A percentile compares a stretch with the other conserved stretches of the same genome.
Conservation (phyloP, 2,797 vertebrate genomes). For the Oreortyx pictus region DNA sequence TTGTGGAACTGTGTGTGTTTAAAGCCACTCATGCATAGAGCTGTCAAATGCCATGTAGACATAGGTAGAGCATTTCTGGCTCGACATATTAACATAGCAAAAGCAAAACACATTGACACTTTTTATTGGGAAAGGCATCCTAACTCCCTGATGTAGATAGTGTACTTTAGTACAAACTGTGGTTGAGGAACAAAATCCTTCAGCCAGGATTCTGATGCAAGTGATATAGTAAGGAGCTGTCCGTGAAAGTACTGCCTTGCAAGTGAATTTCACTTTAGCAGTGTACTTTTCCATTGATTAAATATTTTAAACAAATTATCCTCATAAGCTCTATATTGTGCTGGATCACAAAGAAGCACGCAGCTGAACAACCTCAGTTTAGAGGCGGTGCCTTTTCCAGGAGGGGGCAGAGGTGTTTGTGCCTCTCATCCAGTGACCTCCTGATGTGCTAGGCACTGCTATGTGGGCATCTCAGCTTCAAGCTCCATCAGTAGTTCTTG, state of each 20-base stretch:
- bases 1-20: neutral
- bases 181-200: neutral
- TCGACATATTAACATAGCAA: neutral
- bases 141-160: neutral
- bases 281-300: neutral
- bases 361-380: neutral
- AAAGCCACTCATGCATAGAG: neutral
- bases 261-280: neutral
- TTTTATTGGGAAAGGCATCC: slow-evolving; percentile 28
- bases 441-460: neutral
- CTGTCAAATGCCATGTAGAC: slow-evolving; percentile 35
- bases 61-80: slow-evolving; percentile 26
- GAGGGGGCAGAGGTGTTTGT: neutral
- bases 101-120: slow-evolving; percentile 18
- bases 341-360: neutral
- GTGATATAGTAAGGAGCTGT: neutral
- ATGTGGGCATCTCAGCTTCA: fast-evolving
- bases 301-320: neutral
- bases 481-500: neutral
- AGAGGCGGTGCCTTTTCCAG: neutral
- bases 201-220: neutral
- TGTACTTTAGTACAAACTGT: neutral
- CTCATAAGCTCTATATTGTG: neutral
- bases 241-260: fast-evolving
- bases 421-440: neutral